Evolutionary conservation across 2,113 vertebrate species (phyloP).

Genomic region (Dicerorhinus sumatrensis): DNA sequence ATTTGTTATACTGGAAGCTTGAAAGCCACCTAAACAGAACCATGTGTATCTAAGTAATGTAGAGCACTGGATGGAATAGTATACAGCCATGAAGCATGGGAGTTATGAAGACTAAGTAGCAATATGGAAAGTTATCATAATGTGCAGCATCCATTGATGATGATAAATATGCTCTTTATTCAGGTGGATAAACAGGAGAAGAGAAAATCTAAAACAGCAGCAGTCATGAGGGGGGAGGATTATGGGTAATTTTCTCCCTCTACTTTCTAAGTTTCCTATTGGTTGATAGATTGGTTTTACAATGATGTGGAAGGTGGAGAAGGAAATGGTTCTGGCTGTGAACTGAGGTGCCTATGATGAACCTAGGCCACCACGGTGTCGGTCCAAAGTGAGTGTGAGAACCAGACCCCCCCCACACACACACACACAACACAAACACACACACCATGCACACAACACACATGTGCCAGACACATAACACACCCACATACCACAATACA

Average conservation of each 20-base stretch:
- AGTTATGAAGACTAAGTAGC: background rate
- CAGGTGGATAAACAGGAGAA: background rate
- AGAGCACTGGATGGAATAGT: background rate
- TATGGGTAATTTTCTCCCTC: background rate
- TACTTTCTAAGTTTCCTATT: background rate
- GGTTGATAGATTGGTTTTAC: background rate
- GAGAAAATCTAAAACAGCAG: background rate
- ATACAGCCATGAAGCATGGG: background rate
- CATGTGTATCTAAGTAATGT: background rate
- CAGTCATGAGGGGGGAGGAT: background rate
- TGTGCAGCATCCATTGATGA: background rate
- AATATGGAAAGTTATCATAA: background rate
- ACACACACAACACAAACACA: background rate
- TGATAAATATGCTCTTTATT: background rate
- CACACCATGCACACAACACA: background rate
- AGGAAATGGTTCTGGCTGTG: background rate
- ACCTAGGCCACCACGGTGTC: background rate
- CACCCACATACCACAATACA: fast-evolving
- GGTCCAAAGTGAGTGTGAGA: background rate
- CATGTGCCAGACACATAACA: background rate
- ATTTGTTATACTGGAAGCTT: background rate
- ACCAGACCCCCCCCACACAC: background rate
- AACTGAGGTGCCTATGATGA: background rate
- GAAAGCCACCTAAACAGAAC: background rate
- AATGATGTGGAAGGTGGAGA: background rate